phyloP scores from a whole-genome alignment of 2,888 invertebrate species.

The Spodoptera littoralis region DNA sequence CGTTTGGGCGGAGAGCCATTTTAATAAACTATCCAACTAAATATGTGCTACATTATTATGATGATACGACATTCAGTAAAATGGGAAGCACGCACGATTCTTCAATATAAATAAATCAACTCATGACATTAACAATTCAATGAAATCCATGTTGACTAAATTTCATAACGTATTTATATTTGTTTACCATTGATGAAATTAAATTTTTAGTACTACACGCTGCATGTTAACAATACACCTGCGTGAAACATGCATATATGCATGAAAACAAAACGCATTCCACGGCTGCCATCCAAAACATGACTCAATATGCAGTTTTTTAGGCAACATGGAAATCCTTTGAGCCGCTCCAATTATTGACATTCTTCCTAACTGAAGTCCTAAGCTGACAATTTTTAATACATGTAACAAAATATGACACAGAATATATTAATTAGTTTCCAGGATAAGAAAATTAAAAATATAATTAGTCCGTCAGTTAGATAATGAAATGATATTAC shows the following conservation, averaged over 20 bases:
- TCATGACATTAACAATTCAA: constrained; percentile 2
- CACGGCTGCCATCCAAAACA: neutral
- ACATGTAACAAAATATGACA: too few relatives aligned
- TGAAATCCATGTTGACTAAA: too few relatives aligned
- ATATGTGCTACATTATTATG: constrained; percentile 31
- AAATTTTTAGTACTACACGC: too few relatives aligned
- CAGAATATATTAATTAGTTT: too few relatives aligned
- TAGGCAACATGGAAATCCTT: constrained; percentile 9
- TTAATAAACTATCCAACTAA: constrained; percentile 32
- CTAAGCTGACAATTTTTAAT: neutral
- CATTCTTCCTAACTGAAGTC: constrained; percentile 2
- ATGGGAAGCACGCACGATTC: constrained; percentile 16
- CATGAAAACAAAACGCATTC: neutral
- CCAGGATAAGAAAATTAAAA: too few relatives aligned
- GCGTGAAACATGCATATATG: too few relatives aligned
- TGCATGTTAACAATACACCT: too few relatives aligned
- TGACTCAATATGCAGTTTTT: constrained; percentile 4
- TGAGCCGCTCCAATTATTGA: neutral
- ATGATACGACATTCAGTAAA: constrained; percentile 26
- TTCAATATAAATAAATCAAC: constrained; percentile 5
- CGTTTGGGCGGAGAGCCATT: constrained; percentile 29
- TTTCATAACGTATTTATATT: too few relatives aligned
- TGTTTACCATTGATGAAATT: too few relatives aligned
- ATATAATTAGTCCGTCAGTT: too few relatives aligned
- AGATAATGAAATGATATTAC: too few relatives aligned